Percentiles rank a stretch among this genome's conserved stretches.
These are phyloP conservation scores for Ennomos erosarius DNA, from an alignment of 2,888 invertebrate species.

Conservation along the genomic window DNA sequence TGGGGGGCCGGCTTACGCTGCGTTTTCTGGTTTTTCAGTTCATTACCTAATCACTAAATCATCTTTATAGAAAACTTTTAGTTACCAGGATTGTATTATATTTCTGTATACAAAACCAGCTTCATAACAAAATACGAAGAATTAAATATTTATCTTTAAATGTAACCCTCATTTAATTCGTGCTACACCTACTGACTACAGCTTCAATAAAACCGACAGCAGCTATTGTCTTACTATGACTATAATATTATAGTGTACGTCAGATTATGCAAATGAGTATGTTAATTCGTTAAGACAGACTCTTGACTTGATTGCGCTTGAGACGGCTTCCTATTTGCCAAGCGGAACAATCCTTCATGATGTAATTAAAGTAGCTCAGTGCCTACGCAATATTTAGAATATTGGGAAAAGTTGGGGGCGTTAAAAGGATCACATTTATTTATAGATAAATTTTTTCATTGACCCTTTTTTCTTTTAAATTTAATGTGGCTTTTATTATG, in stretches of 20 bases:
- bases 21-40: no score
- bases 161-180: no score
- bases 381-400: neutral
- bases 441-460: neutral
- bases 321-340: conserved; percentile 29
- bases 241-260: neutral
- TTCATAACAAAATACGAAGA: no score
- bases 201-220: neutral
- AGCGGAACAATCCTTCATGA: conserved; percentile 30
- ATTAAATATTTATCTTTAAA: no score
- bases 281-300: conserved; percentile 28
- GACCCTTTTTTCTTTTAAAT: no score
- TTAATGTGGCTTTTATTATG: no score
- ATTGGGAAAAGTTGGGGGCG: neutral
- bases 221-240: neutral
- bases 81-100: no score
- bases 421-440: neutral
- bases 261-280: conserved; percentile 20
- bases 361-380: conserved; percentile 15
- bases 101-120: no score
- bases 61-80: no score
- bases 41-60: no score
- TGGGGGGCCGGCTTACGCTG: no score
- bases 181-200: no score
- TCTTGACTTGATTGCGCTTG: conserved; percentile 28